phyloP scores from a whole-genome alignment of 2,113 vertebrate species.

The Mohoua ochrocephala region DNA sequence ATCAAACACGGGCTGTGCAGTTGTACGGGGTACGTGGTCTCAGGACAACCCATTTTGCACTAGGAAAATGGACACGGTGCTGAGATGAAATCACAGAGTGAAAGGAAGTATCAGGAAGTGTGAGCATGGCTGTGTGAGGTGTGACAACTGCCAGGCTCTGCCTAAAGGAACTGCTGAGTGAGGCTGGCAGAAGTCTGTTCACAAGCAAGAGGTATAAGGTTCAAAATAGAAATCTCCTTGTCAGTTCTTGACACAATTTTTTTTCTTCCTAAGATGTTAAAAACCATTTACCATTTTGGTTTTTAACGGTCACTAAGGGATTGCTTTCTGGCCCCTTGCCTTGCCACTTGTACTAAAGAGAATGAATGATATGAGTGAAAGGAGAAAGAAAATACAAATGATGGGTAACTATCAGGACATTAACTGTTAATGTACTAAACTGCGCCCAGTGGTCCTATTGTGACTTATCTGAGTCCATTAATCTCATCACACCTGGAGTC shows the following conservation, averaged over 20 bases:
- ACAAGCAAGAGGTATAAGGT: neutral
- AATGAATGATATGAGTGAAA: neutral
- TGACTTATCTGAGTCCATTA: neutral
- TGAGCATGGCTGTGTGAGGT: neutral
- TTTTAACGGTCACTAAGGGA: neutral
- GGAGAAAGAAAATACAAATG: neutral
- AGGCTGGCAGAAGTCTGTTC: neutral
- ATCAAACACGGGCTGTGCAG: neutral
- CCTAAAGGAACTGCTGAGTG: neutral
- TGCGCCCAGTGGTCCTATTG: neutral
- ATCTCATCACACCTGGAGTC: neutral
- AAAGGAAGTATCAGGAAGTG: neutral
- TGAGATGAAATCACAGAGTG: neutral
- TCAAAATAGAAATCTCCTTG: neutral
- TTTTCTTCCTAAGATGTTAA: neutral
- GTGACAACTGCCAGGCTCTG: neutral
- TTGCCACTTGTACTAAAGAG: neutral
- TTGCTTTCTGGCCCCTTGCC: neutral
- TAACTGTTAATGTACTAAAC: neutral
- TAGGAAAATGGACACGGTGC: neutral
- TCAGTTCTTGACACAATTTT: neutral
- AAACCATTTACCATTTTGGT: neutral
- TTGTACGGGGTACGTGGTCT: fast-evolving
- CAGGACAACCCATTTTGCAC: neutral
- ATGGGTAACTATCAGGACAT: neutral